Evolutionary conservation across 1,140 invertebrate species (phyloP), one percentile per base, ranked within the genome.

Genomic region (Leptopilina clavipes): DNA sequence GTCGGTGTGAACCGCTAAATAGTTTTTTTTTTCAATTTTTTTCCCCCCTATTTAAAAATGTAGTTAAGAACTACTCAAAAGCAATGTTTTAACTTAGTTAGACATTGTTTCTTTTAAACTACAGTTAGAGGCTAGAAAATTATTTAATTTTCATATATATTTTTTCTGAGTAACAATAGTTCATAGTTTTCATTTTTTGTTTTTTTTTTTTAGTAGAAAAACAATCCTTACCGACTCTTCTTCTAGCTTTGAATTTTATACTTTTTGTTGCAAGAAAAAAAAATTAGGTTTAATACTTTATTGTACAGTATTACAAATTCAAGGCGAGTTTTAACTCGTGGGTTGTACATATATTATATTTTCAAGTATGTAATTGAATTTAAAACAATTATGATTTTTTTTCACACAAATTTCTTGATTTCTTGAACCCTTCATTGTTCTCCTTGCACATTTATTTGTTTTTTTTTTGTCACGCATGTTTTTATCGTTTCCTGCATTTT

Each of bases 231-330:
- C 19, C 56, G 56, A 65, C 5, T 65, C 22, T 65, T 31, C 11
- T 65, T 19, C 52, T 19, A 10, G 52, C 52, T 54, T 65, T 65
- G 22, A 31, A 65, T 65, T 65, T 65, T 65, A 65, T 65, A 37
- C 59, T 65, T 65, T 65, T 12, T 40, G 25, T 65, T 65, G 59
- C 59, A 22, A n/a, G 14, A 59, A 65, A 25, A 31, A 65, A 65
- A 65, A 65, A 65, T 65, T 65, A 65, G 19, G 59, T 31, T 65
- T 31, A 65, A 65, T 31, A 31, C 59, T 31, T 65, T 65, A 65
- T 65, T 65, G 59, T 65, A 65, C 59, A 65, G 59, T 65, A 65
- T 65, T 65, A 65, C 14, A 65, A 65, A 65, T 65, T 65, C 59
- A 65, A 65, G 59, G 59, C 22, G 59, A 37, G 11, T 65, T 31